These are phyloP conservation scores for Oncopodura yosiiana DNA, from an alignment of 1,140 invertebrate genomes.

Conservation along the genomic window DNA sequence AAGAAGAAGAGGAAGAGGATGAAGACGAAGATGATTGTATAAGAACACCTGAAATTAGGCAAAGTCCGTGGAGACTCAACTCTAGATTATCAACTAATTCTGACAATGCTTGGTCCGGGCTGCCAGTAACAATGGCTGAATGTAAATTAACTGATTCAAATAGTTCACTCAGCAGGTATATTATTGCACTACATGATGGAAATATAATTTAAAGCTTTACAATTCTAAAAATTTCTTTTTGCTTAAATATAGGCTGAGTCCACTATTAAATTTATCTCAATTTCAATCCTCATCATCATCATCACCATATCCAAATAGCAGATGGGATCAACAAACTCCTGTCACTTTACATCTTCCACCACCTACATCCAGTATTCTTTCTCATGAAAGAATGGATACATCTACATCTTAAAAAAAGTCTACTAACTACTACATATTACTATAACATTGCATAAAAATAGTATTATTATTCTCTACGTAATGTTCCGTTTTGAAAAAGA, in stretches of 20 bases:
- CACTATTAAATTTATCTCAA: constrained; percentile 23
- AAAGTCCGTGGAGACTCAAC: constrained; percentile 23
- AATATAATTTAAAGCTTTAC: background rate
- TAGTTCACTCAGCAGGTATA: constrained; percentile 27
- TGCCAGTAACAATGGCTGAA: constrained; percentile 32
- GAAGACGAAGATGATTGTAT: constrained; percentile 21
- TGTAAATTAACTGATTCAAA: constrained; percentile 34
- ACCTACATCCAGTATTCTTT: background rate
- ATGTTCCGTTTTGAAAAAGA: too few species aligned
- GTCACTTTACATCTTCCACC: background rate
- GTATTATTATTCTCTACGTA: too few species aligned
- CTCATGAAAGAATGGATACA: constrained; percentile 28
- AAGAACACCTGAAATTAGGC: background rate
- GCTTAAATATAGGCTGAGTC: constrained; percentile 33
- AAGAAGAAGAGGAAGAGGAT: constrained; percentile 31
- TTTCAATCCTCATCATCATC: constrained; percentile 24
- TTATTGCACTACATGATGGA: background rate
- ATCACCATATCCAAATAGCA: too few species aligned
- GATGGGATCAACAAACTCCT: background rate
- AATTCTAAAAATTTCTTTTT: background rate
- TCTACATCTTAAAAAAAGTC: constrained; percentile 17
- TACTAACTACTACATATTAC: too few species aligned
- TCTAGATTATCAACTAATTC: constrained; percentile 4
- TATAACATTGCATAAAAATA: too few species aligned
- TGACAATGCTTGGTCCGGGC: constrained; percentile 25